Evolutionary conservation across 2,888 invertebrate genomes (phyloP), one percentile per base, ranked within the genome.

Genomic region (Gymnoscelis rufifasciata): DNA sequence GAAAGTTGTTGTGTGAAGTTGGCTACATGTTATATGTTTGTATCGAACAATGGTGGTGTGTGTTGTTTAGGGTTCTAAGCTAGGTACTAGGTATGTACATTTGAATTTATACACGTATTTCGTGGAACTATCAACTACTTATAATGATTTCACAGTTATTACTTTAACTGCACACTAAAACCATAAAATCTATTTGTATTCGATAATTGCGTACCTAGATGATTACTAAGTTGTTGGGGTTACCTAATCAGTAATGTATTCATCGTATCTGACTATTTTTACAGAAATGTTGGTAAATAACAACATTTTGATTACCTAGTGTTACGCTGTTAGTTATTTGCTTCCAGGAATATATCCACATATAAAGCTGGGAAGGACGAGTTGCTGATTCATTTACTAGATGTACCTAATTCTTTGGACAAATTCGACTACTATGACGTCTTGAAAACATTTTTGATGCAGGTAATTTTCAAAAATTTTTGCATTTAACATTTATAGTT

Each of bases 401-500:
- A 74, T 30, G 77, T 74, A 10, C 71, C 75, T 0, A 43, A 19
- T 19, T 19, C 62, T 0, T 50, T 78, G 1, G 81, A 82, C 0
- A 74, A 73, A 0, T 79, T 77, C 38, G 62, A 64, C 0, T 83
- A 75, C 54, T 82, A 81, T 56, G 79, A 82, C 33, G 1, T 66
- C 7, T 3, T 83, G 10, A 87, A 82, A 55, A 47, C 71, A 0
- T 74, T 84, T 42, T 35, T 60, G 1, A 46, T 83, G 1, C 74
- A 48, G 42, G 47, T 47, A 13, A n/a, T 14, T 14, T 28, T 11
- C 0, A 27, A 27, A 7, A 26, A 26, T 26, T 1, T 8, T n/a
- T n/a, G n/a, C n/a, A n/a, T n/a, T n/a, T n/a, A n/a, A n/a, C n/a
- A n/a, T n/a, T n/a, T n/a, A n/a, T n/a, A n/a, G n/a, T n/a, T n/a